phyloP scores from a whole-genome alignment of 2,113 vertebrate genomes.

The Neolamprologus fasciatus region DNA sequence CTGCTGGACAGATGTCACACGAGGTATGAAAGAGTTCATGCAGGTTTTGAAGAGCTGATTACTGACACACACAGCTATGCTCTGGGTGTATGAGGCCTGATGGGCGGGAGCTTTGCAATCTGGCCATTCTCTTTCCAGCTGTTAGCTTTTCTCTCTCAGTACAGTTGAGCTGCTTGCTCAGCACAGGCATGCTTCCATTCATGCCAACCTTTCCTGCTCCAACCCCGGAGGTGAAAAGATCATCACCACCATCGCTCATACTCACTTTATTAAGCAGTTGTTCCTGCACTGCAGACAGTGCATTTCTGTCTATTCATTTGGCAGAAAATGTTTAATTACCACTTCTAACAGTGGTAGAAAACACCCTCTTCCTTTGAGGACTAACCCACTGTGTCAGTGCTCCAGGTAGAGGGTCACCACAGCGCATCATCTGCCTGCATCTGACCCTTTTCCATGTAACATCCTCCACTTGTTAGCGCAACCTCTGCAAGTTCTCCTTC shows the following conservation, averaged over 20 bases:
- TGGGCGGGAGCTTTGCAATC: background rate
- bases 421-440: background rate
- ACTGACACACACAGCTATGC: background rate
- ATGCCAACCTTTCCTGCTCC: background rate
- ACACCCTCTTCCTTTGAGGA: background rate
- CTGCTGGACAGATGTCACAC: background rate
- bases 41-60: background rate
- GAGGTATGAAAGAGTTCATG: background rate
- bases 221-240: background rate
- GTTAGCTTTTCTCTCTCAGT: background rate
- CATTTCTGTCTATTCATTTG: background rate
- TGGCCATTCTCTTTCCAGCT: background rate
- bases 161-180: background rate
- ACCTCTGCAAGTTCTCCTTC: background rate
- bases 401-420: background rate
- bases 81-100: background rate
- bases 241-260: background rate
- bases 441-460: background rate
- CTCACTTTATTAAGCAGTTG: background rate
- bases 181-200: background rate
- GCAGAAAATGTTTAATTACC: background rate
- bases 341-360: background rate
- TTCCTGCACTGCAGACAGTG: background rate
- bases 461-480: background rate
- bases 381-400: background rate